phyloP scores from a whole-genome alignment of 2,888 invertebrate genomes.

The Xestia c-nigrum region DNA sequence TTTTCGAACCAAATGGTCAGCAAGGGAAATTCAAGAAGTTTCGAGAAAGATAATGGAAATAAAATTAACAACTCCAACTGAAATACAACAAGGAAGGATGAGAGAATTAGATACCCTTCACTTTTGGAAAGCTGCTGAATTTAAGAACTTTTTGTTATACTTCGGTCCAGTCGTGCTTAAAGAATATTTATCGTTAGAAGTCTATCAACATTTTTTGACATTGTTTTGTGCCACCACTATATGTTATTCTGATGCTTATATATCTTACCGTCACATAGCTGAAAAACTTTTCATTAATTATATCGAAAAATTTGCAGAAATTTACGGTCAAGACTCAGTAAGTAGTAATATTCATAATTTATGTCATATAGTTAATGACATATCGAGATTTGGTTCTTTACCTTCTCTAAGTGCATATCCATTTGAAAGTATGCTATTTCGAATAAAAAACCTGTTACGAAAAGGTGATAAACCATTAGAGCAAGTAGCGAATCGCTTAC shows the following conservation, averaged over 20 bases:
- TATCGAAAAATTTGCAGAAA: slow-evolving; percentile 15
- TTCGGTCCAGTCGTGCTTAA: slow-evolving; percentile 7
- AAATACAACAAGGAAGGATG: too few species aligned
- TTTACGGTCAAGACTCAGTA: slow-evolving; percentile 12
- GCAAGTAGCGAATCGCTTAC: slow-evolving; percentile 2
- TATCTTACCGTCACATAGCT: slow-evolving; percentile 7
- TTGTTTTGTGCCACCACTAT: too few species aligned
- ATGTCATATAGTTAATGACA: slow-evolving; percentile 16
- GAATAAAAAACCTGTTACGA: slow-evolving; percentile 14
- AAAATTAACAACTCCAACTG: too few species aligned
- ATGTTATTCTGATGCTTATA: too few species aligned
- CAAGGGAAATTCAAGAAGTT: slow-evolving; percentile 17
- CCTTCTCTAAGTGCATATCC: slow-evolving; percentile 13
- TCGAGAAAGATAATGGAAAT: neutral
- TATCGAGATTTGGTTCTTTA: slow-evolving; percentile 7
- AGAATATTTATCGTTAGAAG: too few species aligned
- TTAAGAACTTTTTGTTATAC: slow-evolving; percentile 17
- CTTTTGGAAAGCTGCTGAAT: slow-evolving; percentile 15
- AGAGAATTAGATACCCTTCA: neutral
- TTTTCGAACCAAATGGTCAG: slow-evolving; percentile 8
- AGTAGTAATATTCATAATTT: slow-evolving; percentile 11
- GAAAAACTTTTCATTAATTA: slow-evolving; percentile 7
- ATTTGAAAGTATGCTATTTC: slow-evolving; percentile 6
- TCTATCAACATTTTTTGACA: too few species aligned
- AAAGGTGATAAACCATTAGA: neutral